A percentile compares a stretch with the other conserved stretches of the same genome.
Evolutionary conservation across 2,888 invertebrate species (phyloP).

Genomic region (Phragmatobia fuliginosa): DNA sequence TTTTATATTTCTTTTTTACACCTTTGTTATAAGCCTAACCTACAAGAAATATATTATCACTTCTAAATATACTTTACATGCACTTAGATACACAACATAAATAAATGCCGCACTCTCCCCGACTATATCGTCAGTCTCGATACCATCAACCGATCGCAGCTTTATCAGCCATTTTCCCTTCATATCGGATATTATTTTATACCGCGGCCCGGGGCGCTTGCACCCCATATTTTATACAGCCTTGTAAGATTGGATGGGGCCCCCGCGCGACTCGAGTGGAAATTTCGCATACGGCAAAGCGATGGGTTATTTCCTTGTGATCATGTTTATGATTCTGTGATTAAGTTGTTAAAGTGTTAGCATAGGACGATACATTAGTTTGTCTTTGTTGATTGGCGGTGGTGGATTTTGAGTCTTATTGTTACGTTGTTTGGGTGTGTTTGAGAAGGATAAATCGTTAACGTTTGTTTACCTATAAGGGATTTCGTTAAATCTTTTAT

Average conservation of each 20-base stretch:
- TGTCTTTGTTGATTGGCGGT: background rate
- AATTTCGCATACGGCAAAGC: slow-evolving; percentile 66
- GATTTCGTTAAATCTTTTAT: background rate
- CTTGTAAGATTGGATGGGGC: slow-evolving; percentile 63
- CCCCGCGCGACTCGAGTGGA: slow-evolving; percentile 62
- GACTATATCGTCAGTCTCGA: slow-evolving; percentile 40
- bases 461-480: background rate
- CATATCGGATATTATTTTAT: slow-evolving; percentile 65
- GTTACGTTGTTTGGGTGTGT: background rate
- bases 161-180: slow-evolving; percentile 66
- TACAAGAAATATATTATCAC: no score
- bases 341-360: slow-evolving; percentile 24
- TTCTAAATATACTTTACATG: background rate
- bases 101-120: slow-evolving; percentile 20
- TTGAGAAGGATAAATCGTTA: background rate
- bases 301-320: slow-evolving; percentile 49
- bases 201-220: slow-evolving; percentile 54
- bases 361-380: background rate
- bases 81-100: background rate
- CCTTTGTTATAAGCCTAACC: no score
- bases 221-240: slow-evolving; percentile 69
- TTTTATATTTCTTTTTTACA: no score
- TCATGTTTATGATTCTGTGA: slow-evolving; percentile 35
- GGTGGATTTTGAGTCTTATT: background rate
- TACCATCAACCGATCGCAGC: slow-evolving; percentile 54